Evolutionary conservation across 92 coral and sea anemone species (phyloP).

Genomic region (Isaurus tuberculatus): DNA sequence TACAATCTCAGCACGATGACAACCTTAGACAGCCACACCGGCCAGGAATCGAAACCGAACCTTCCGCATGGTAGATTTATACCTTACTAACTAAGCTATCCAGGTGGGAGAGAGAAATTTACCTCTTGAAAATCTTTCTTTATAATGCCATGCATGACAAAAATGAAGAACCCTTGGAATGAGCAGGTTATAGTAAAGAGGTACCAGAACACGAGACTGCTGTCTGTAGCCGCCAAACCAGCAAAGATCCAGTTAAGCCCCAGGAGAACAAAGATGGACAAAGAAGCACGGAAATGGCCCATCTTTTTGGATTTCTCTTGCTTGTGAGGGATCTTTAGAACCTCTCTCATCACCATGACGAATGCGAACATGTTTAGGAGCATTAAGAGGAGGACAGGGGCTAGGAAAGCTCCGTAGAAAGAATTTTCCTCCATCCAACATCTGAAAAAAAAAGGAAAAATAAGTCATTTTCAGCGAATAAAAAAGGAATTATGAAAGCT

Average conservation of each 20-base stretch:
- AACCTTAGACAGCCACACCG: no score
- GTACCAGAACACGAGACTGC: conserved; percentile 79
- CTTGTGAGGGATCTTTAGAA: conserved; percentile 80
- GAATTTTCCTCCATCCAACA: conserved; percentile 91
- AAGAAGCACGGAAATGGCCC: conserved; percentile 87
- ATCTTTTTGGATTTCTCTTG: conserved; percentile 76
- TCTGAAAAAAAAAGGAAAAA: conserved; percentile 45
- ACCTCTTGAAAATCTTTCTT: conserved; percentile 94
- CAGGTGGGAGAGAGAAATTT: background rate
- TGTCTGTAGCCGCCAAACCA: conserved; percentile 87
- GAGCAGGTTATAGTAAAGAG: conserved; percentile 92
- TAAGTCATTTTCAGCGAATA: no score
- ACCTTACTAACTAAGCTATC: no score
- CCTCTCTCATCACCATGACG: conserved; percentile 89
- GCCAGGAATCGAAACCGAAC: no score
- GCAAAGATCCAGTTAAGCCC: conserved; percentile 98
- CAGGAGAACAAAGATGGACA: conserved; percentile 87
- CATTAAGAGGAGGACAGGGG: conserved; percentile 90
- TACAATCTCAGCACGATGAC: no score
- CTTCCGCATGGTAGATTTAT: no score
- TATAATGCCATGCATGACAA: conserved; percentile 86
- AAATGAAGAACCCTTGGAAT: conserved; percentile 90
- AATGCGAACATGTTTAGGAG: conserved; percentile 73
- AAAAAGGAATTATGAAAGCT: no score
- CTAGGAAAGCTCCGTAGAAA: conserved; percentile 84